Evolutionary conservation across 2,888 invertebrate species (phyloP).

Genomic region (Orthosia incerta): DNA sequence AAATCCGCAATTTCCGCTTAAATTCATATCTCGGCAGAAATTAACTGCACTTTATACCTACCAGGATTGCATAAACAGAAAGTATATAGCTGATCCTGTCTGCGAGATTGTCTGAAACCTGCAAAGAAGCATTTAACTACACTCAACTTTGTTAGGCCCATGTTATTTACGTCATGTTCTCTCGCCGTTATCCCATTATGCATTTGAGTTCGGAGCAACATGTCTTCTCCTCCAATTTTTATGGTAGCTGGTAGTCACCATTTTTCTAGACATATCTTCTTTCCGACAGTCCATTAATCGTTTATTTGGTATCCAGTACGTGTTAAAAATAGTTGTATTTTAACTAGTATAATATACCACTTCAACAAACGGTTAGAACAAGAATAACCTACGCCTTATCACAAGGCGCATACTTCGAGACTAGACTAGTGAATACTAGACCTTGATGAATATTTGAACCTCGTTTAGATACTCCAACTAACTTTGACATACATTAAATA

Average conservation of each 20-base stretch:
- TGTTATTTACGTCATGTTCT: too few species aligned
- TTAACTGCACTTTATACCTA: not conserved
- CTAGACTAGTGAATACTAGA: not conserved
- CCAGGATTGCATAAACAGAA: not conserved
- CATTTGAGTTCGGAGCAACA: too few species aligned
- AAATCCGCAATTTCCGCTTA: too few species aligned
- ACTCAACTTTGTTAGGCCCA: not conserved
- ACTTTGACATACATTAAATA: slow-evolving; percentile 11
- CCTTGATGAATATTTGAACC: slow-evolving; percentile 40
- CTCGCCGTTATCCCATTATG: too few species aligned
- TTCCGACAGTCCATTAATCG: too few species aligned
- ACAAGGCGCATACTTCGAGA: slow-evolving; percentile 22
- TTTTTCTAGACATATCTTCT: too few species aligned
- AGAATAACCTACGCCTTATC: slow-evolving; percentile 31
- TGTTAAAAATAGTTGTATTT: not conserved
- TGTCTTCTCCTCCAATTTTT: too few species aligned
- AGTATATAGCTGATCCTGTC: not conserved
- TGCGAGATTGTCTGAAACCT: not conserved
- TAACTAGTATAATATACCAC: not conserved
- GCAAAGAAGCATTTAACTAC: not conserved
- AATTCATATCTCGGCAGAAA: too few species aligned
- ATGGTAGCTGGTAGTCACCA: too few species aligned
- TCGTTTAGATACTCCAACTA: slow-evolving; percentile 19
- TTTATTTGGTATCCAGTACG: not conserved
- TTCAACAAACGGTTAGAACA: slow-evolving; percentile 5